Conservation (phyloP, 2,888 invertebrate species). For the Quadroppia sp. region DNA sequence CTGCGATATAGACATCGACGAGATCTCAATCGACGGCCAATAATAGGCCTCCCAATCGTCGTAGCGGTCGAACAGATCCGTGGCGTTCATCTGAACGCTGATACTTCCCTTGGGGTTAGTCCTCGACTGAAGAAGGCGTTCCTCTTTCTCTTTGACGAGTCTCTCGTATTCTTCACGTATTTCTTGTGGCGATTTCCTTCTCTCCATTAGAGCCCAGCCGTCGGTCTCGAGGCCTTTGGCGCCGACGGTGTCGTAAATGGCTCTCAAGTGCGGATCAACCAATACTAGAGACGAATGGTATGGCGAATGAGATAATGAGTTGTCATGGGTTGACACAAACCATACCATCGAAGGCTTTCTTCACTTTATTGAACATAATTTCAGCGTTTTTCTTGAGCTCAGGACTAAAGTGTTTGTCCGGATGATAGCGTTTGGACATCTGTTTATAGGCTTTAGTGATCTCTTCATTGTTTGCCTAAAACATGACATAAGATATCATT, state of each 20-base stretch:
- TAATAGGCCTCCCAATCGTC: conserved; percentile 53
- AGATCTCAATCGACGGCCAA: conserved; percentile 73
- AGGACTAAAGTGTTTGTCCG: conserved; percentile 87
- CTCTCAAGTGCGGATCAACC: conserved; percentile 84
- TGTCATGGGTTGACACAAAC: too few species aligned
- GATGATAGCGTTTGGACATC: conserved; percentile 88
- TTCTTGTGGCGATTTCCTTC: conserved; percentile 88
- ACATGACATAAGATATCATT: neutral
- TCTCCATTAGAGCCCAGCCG: conserved; percentile 90
- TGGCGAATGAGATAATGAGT: neutral
- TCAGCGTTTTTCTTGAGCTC: conserved; percentile 75
- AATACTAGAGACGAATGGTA: conserved; percentile 61
- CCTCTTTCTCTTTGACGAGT: conserved; percentile 61
- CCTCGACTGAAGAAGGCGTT: conserved; percentile 76
- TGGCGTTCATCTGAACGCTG: conserved; percentile 82
- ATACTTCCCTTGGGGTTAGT: conserved; percentile 89
- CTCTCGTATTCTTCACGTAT: conserved; percentile 95
- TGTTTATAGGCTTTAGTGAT: conserved; percentile 88
- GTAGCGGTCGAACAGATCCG: conserved; percentile 82
- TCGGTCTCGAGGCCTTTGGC: conserved; percentile 85
- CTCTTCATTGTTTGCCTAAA: conserved; percentile 83
- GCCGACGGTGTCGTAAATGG: conserved; percentile 89
- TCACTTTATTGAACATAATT: conserved; percentile 82
- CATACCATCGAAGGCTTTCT: conserved; percentile 83
- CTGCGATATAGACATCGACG: conserved; percentile 86